These are phyloP conservation scores for Dipodomys spectabilis DNA, from an alignment of 2,113 vertebrate genomes.

Conservation along the genomic window DNA sequence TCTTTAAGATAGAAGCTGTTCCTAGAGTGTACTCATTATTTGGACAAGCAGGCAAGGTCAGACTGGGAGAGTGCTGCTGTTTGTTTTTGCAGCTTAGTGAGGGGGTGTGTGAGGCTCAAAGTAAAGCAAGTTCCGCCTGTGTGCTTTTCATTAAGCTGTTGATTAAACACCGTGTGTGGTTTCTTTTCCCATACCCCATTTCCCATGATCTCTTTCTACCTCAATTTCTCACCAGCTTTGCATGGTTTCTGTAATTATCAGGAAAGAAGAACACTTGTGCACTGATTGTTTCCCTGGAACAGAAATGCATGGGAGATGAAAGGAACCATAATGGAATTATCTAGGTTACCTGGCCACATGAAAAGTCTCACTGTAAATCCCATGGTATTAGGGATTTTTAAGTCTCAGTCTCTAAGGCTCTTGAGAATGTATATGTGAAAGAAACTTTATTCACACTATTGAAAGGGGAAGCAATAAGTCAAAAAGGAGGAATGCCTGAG, in stretches of 20 bases:
- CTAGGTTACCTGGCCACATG: not conserved
- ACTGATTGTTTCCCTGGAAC: not conserved
- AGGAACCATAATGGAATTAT: not conserved
- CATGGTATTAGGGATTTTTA: not conserved
- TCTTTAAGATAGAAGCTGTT: too few species aligned
- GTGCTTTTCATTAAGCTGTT: too few species aligned
- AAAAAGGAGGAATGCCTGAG: not conserved
- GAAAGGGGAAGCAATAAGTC: not conserved
- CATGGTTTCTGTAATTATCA: not conserved
- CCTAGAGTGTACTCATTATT: too few species aligned
- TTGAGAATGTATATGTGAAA: not conserved
- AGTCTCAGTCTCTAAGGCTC: not conserved
- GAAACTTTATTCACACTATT: not conserved
- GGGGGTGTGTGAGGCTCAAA: too few species aligned
- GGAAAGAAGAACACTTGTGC: not conserved
- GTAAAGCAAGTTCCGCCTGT: too few species aligned
- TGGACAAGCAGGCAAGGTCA: too few species aligned
- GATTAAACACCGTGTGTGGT: too few species aligned
- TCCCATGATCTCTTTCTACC: too few species aligned
- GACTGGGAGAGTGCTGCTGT: too few species aligned
- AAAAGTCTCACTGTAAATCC: constrained; percentile 1
- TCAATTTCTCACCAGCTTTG: not conserved
- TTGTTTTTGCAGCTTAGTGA: too few species aligned
- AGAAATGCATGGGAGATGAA: not conserved
- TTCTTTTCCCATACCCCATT: too few species aligned